These are phyloP conservation scores for Nomada fucata DNA, from an alignment of 2,888 invertebrate genomes.

Conservation along the genomic window DNA sequence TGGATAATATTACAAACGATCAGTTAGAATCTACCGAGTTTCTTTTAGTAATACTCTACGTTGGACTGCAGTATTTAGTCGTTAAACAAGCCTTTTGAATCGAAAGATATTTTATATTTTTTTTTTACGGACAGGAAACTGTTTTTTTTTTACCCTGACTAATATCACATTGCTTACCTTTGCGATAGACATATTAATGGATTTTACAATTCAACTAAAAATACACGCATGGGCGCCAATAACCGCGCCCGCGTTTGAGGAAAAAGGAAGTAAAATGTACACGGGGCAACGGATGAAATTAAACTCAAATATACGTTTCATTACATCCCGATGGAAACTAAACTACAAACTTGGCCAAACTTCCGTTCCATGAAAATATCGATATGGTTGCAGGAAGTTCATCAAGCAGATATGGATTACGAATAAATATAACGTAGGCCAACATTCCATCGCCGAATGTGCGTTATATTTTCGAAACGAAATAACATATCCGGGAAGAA, in stretches of 20 bases:
- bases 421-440: not conserved
- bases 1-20: too few relatives aligned
- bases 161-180: not conserved
- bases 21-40: too few relatives aligned
- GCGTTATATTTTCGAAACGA: not conserved
- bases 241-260: not conserved
- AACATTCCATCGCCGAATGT: not conserved
- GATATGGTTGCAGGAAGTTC: not conserved
- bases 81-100: too few relatives aligned
- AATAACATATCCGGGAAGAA: not conserved
- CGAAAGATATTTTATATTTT: not conserved
- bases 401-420: not conserved
- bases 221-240: too few relatives aligned
- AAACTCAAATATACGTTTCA: not conserved
- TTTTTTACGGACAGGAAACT: too few relatives aligned
- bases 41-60: too few relatives aligned
- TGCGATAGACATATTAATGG: not conserved
- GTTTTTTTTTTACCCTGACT: too few relatives aligned
- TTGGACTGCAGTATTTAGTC: too few relatives aligned
- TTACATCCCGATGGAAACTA: not conserved
- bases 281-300: not conserved
- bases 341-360: too few relatives aligned
- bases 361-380: not conserved
- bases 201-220: too few relatives aligned
- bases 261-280: not conserved